phyloP scores from a whole-genome alignment of 2,888 invertebrate genomes.

The Xylota sylvarum region DNA sequence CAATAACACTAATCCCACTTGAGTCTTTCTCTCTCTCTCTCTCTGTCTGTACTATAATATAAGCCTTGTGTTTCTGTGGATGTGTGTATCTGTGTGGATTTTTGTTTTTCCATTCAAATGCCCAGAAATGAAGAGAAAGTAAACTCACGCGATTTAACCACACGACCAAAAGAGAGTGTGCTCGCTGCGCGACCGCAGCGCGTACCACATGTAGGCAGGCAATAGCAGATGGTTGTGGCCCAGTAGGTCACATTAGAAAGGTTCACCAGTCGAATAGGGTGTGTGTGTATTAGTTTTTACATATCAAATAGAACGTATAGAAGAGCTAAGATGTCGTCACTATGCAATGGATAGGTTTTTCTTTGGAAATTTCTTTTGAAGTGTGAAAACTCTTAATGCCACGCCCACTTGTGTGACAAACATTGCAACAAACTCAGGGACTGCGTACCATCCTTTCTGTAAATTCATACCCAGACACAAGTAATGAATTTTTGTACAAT shows the following conservation, averaged over 20 bases:
- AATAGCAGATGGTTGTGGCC: conserved; percentile 19
- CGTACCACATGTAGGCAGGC: neutral
- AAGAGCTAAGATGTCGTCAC: too few species aligned
- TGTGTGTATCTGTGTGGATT: conserved; percentile 4
- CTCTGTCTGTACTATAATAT: neutral
- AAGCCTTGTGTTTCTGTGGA: too few species aligned
- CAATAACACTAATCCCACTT: conserved; percentile 10
- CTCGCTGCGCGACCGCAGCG: conserved; percentile 29
- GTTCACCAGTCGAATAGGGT: conserved; percentile 22
- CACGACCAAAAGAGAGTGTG: conserved; percentile 19
- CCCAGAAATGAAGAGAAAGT: conserved; percentile 37
- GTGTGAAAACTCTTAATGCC: too few species aligned
- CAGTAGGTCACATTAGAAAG: conserved; percentile 60
- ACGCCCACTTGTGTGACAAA: too few species aligned
- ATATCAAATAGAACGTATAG: too few species aligned
- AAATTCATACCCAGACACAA: too few species aligned
- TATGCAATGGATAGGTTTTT: too few species aligned
- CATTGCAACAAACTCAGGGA: too few species aligned
- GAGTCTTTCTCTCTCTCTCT: neutral
- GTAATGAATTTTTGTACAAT: too few species aligned
- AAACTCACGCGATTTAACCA: conserved; percentile 33
- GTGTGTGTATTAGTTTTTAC: neutral
- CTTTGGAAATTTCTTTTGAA: too few species aligned
- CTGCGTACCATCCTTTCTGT: too few species aligned
- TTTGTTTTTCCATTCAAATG: conserved; percentile 32